Percentiles rank a stretch among this genome's conserved stretches.
Evolutionary conservation across 2,113 vertebrate genomes (phyloP).

Genomic region (Pampusana beccarii): DNA sequence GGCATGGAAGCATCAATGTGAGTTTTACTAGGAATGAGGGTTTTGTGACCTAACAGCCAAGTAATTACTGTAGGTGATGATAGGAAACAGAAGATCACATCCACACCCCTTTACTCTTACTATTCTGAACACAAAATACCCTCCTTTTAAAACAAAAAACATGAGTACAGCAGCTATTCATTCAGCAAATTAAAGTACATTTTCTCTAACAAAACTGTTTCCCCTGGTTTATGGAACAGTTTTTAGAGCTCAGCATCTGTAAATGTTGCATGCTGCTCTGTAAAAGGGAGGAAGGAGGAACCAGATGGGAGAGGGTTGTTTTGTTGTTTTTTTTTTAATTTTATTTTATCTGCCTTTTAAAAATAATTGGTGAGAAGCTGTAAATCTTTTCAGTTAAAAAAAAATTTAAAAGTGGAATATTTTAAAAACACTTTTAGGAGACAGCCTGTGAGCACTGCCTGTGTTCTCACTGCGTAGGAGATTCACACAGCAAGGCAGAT

Average conservation of each 20-base stretch:
- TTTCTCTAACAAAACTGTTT: slow-evolving; percentile 1
- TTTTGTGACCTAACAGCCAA: not conserved
- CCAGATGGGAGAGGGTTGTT: slow-evolving; percentile 16
- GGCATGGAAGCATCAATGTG: not conserved
- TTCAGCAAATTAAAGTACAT: not conserved
- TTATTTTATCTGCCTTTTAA: slow-evolving; percentile 39
- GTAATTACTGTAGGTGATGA: not conserved
- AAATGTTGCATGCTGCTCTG: not conserved
- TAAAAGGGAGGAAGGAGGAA: not conserved
- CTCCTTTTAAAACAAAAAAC: slow-evolving; percentile 3
- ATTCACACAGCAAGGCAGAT: slow-evolving; percentile 40
- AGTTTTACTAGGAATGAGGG: not conserved
- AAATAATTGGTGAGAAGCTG: slow-evolving; percentile 52
- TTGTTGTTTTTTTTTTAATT: not conserved
- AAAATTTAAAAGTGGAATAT: slow-evolving; percentile 61
- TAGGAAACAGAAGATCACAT: not conserved
- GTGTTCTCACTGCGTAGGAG: slow-evolving; percentile 49
- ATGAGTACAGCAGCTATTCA: not conserved
- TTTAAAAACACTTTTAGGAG: slow-evolving; percentile 46
- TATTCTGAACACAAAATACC: not conserved
- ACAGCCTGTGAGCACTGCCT: slow-evolving; percentile 50
- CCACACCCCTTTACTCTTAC: not conserved
- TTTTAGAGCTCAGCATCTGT: slow-evolving; percentile 42
- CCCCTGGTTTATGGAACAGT: not conserved
- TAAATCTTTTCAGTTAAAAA: slow-evolving; percentile 59